Evolutionary conservation across 2,888 invertebrate genomes (phyloP), one percentile per base, ranked within the genome.

Genomic region (Spialia ferax): DNA sequence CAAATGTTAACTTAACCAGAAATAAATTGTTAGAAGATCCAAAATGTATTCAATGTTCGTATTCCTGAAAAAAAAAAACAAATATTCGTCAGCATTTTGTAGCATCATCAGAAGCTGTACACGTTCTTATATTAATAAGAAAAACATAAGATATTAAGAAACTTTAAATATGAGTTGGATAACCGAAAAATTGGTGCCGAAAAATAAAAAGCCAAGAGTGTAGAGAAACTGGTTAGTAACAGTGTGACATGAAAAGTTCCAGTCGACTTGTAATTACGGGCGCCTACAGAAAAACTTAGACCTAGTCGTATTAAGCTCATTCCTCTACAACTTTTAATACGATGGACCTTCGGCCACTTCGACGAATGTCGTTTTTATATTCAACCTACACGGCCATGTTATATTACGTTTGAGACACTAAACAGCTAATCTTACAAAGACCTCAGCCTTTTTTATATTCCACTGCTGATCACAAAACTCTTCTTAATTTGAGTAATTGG

Each of bases 241-340:
- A 10, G 11, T 48, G 20, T 20, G 48, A 48, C 20, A 11, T 22
- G 22, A 48, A 48, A 48, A 22, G 11, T 48, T 48, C 20, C 22
- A 48, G 48, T 48, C 48, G 48, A 48, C 20, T 11, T 48, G 22
- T 48, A 48, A 48, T 48, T 48, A 48, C 48, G 48, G 20, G 4
- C 20, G 20, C 11, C 20, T 5, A 48, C 20, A 48, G 48, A 48
- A 48, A 48, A 48, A 45, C 48, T 18, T 20, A 48, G 48, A 20
- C 48, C 11, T 48, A 20, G 20, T 20, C 48, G 20, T 48, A 48
- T 20, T 48, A 48, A 48, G 48, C 5, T 48, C 4, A 4, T 48
- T 11, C 20, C 20, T 20, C 48, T 48, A 48, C 48, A 48, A 48
- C 48, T 48, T 48, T 48, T 48, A 48, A 48, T 48, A 48, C 48